Conservation (phyloP, 1,140 invertebrate genomes). For the Callitettix versicolor region DNA sequence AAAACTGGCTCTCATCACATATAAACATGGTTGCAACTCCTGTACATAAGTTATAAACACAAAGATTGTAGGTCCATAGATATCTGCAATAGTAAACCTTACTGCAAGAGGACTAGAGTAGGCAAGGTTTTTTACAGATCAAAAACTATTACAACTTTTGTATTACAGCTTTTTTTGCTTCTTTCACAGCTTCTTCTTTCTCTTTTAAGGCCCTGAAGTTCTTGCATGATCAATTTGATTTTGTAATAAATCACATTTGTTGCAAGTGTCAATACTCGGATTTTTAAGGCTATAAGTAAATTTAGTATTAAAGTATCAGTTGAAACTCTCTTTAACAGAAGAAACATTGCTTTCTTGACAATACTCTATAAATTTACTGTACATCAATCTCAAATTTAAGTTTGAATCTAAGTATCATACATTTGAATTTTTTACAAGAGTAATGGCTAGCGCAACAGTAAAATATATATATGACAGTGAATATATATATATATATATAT, state of each 20-base stretch:
- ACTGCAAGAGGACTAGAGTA: not conserved
- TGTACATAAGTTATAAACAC: not conserved
- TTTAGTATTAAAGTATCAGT: not conserved
- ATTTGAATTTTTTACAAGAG: too few relatives aligned
- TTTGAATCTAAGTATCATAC: too few relatives aligned
- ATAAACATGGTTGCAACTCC: slow-evolving; percentile 21
- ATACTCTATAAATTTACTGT: too few relatives aligned
- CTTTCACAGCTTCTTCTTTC: not conserved
- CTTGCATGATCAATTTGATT: not conserved
- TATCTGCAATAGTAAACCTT: slow-evolving; percentile 6
- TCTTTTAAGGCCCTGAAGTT: not conserved
- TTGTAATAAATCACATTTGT: slow-evolving; percentile 4
- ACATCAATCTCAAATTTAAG: too few relatives aligned
- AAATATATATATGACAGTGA: too few relatives aligned
- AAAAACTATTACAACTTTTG: too few relatives aligned
- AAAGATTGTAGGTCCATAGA: slow-evolving; percentile 9
- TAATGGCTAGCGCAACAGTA: too few relatives aligned
- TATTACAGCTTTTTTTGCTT: not conserved
- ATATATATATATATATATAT: too few relatives aligned
- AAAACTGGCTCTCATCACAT: slow-evolving; percentile 26
- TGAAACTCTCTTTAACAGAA: not conserved
- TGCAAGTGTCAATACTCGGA: too few relatives aligned
- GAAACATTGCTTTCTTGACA: too few relatives aligned
- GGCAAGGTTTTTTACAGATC: slow-evolving; percentile 4
- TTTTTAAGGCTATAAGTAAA: not conserved